Percentiles rank a stretch among this genome's conserved stretches.
Conservation (phyloP, 2,113 vertebrate genomes). For the Seriola quinqueradiata region DNA sequence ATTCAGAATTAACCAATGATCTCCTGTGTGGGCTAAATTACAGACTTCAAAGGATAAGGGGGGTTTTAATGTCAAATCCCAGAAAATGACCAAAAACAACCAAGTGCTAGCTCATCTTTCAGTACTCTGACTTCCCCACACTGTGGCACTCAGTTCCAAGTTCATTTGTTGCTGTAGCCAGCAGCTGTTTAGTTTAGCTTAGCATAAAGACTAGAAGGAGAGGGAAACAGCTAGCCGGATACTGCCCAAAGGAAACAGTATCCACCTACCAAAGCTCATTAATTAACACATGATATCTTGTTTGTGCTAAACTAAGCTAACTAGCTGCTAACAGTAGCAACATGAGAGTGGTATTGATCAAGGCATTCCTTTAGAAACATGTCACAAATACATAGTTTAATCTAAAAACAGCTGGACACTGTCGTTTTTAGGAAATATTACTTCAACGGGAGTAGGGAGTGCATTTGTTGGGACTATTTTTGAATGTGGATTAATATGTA, state of each 20-base stretch:
- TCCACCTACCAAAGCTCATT: too few relatives aligned
- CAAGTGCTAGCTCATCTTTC: background rate
- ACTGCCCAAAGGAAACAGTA: too few relatives aligned
- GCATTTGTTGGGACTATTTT: background rate
- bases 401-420: too few relatives aligned
- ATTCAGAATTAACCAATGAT: conserved; percentile 4
- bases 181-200: background rate
- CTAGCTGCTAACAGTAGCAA: background rate
- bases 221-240: background rate
- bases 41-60: background rate
- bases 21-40: background rate
- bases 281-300: too few relatives aligned
- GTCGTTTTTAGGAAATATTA: background rate
- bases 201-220: background rate
- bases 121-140: background rate
- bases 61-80: background rate
- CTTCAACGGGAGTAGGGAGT: background rate
- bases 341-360: too few relatives aligned
- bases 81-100: background rate
- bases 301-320: background rate
- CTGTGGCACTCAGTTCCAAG: background rate
- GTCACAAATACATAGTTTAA: too few relatives aligned
- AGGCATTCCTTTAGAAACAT: too few relatives aligned
- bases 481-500: background rate
- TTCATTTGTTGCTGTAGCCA: background rate